These are phyloP conservation scores for Galago senegalensis DNA, from an alignment of 2,797 vertebrate genomes.

Conservation along the genomic window DNA sequence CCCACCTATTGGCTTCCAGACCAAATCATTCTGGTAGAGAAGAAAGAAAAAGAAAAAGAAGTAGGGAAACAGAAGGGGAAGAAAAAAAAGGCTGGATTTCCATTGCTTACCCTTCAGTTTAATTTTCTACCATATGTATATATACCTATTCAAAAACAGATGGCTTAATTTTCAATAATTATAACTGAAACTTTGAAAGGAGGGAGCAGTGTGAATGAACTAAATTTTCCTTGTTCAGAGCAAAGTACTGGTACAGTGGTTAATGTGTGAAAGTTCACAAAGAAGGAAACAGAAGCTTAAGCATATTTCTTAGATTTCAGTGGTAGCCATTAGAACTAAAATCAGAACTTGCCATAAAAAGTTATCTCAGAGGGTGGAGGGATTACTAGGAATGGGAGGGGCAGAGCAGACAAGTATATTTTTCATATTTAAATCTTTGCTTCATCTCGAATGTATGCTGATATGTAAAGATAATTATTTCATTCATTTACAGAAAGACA, in stretches of 20 bases:
- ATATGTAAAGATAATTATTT: constrained; percentile 51
- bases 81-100: background rate
- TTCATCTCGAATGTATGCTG: constrained; percentile 46
- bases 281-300: background rate
- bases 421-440: constrained; percentile 27
- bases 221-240: background rate
- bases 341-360: background rate
- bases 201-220: background rate
- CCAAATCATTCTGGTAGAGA: background rate
- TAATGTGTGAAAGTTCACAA: background rate
- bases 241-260: background rate
- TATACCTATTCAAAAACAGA: background rate
- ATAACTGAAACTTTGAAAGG: background rate
- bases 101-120: background rate
- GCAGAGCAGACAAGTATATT: background rate
- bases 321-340: constrained; percentile 20
- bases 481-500: constrained; percentile 93
- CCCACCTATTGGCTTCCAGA: background rate
- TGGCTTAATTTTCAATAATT: background rate
- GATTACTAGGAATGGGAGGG: background rate
- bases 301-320: background rate
- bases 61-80: background rate
- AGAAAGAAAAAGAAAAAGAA: background rate
- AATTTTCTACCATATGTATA: background rate
- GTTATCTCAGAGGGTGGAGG: background rate